phyloP scores from a whole-genome alignment of 1,140 invertebrate species.

The Pantala flavescens region DNA sequence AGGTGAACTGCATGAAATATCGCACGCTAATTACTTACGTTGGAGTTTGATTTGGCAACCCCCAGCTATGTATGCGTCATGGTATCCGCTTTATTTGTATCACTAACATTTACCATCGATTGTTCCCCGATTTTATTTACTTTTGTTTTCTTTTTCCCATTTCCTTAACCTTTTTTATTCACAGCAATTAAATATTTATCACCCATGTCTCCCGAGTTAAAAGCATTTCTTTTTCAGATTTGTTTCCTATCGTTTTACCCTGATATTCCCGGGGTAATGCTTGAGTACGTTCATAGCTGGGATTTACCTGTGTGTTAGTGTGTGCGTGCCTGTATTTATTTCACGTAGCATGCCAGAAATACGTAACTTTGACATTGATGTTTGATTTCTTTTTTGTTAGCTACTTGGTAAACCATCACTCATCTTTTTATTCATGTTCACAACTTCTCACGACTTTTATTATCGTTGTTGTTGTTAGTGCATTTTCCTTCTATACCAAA shows the following conservation, averaged over 20 bases:
- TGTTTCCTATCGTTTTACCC: too few species aligned
- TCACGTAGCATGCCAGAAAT: background rate
- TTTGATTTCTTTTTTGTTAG: too few species aligned
- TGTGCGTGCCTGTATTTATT: slow-evolving; percentile 15
- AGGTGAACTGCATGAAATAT: background rate
- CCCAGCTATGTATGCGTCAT: background rate
- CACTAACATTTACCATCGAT: background rate
- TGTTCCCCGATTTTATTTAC: slow-evolving; percentile 12
- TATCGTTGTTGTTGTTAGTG: too few species aligned
- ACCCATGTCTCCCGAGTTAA: background rate
- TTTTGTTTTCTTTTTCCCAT: slow-evolving; percentile 16
- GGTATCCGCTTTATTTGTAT: slow-evolving; percentile 9
- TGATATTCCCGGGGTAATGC: too few species aligned
- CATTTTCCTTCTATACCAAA: too few species aligned
- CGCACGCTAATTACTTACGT: background rate
- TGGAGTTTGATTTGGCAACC: background rate
- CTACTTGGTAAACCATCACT: too few species aligned
- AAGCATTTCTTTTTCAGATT: background rate
- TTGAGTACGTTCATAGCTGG: too few species aligned
- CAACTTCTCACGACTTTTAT: too few species aligned
- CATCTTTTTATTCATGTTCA: too few species aligned
- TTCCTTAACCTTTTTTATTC: slow-evolving; percentile 13
- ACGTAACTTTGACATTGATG: too few species aligned
- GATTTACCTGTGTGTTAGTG: too few species aligned
- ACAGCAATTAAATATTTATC: background rate